Percentiles rank a stretch among this genome's conserved stretches.
Conservation (phyloP, 2,888 invertebrate genomes). For the Aphodius sticticus region DNA sequence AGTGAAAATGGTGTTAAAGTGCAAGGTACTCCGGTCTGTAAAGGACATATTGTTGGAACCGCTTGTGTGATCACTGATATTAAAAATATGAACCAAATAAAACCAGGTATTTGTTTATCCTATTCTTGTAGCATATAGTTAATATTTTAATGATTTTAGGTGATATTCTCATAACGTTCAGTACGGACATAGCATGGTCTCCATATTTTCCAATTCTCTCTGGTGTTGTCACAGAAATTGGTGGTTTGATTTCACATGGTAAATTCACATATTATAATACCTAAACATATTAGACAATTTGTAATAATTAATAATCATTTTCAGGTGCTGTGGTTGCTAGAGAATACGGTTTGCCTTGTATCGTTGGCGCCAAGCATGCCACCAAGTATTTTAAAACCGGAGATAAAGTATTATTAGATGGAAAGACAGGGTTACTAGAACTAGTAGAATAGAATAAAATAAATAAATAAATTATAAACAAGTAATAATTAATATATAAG, state of each 20-base stretch:
- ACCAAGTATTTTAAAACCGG: slow-evolving; percentile 76
- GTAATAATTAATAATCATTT: slow-evolving; percentile 35
- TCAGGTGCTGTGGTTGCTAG: slow-evolving; percentile 83
- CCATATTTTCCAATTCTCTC: slow-evolving; percentile 83
- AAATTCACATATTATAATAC: slow-evolving; percentile 33
- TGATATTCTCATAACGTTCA: slow-evolving; percentile 78
- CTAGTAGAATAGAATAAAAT: slow-evolving; percentile 55
- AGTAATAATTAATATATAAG: not conserved
- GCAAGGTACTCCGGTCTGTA: slow-evolving; percentile 75
- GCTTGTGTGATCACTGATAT: slow-evolving; percentile 77
- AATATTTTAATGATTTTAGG: slow-evolving; percentile 56
- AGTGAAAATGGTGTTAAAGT: slow-evolving; percentile 39
- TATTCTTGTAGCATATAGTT: not conserved
- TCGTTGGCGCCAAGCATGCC: slow-evolving; percentile 77
- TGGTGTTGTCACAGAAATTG: slow-evolving; percentile 83
- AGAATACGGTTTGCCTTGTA: slow-evolving; percentile 84
- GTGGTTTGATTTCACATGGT: slow-evolving; percentile 86
- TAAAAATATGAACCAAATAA: slow-evolving; percentile 63
- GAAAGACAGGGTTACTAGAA: slow-evolving; percentile 58
- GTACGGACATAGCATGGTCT: slow-evolving; percentile 86
- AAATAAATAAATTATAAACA: not conserved
- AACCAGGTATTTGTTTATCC: slow-evolving; percentile 49
- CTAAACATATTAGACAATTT: slow-evolving; percentile 25
- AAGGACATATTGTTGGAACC: slow-evolving; percentile 71
- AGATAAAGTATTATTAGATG: slow-evolving; percentile 65